These are phyloP conservation scores for Macrocentrus cingulum DNA, from an alignment of 1,140 invertebrate genomes.

Conservation along the genomic window DNA sequence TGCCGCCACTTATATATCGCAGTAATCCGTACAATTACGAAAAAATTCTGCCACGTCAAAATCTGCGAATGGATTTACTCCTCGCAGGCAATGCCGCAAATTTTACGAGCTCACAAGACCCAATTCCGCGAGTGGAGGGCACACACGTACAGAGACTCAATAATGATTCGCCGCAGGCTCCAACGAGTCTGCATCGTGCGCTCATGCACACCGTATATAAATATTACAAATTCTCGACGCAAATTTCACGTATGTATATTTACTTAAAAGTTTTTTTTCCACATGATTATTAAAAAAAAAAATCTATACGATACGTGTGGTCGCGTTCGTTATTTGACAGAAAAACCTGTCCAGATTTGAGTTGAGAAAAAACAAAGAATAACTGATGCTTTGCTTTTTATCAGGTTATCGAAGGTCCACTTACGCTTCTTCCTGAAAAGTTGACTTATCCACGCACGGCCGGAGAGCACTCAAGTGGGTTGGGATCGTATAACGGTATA, in stretches of 20 bases:
- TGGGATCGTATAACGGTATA: conserved; percentile 33
- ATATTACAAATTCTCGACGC: no score
- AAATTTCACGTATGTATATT: no score
- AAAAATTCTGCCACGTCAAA: conserved; percentile 27
- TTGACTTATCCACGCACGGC: conserved; percentile 37
- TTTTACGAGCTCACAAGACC: conserved; percentile 14
- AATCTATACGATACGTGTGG: no score
- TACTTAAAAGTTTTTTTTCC: no score
- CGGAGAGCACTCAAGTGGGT: conserved; percentile 33
- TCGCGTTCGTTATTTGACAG: no score
- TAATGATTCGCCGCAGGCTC: neutral
- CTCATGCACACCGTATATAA: no score
- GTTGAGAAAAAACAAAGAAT: no score
- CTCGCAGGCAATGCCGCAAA: conserved; percentile 1
- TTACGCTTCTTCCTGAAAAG: conserved; percentile 44
- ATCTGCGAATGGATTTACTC: conserved; percentile 10
- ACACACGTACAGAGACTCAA: neutral
- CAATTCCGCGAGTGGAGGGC: conserved; percentile 5
- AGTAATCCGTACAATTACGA: conserved; percentile 35
- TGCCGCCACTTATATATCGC: conserved; percentile 17
- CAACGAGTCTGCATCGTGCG: no score
- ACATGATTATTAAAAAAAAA: no score
- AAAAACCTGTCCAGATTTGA: no score
- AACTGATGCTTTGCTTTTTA: no score
- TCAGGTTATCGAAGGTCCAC: no score